Conservation (phyloP, 2,888 invertebrate species). For the Torymus aiolomorphi region DNA sequence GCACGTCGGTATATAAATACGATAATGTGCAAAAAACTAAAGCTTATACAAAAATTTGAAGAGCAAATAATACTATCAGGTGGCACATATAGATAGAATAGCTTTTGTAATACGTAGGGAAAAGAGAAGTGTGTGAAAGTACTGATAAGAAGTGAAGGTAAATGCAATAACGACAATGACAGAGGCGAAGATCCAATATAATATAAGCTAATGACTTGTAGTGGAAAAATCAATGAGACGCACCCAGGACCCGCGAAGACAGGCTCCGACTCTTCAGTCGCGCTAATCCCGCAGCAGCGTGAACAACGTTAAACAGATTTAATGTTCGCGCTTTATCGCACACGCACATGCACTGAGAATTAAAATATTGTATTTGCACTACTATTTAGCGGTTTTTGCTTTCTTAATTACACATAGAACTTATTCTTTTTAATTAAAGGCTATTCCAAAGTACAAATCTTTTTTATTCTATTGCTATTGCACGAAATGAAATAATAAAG, state of each 20-base stretch:
- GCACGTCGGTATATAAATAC: conserved; percentile 4
- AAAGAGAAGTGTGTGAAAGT: conserved; percentile 27
- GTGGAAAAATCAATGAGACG: conserved; percentile 41
- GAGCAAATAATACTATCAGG: neutral
- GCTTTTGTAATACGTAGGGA: neutral
- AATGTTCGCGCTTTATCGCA: conserved; percentile 12
- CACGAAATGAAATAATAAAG: too few relatives aligned
- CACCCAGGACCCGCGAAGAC: conserved; percentile 50
- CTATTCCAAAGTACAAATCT: too few relatives aligned
- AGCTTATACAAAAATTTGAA: neutral
- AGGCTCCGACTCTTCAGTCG: conserved; percentile 42
- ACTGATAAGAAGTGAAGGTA: conserved; percentile 18
- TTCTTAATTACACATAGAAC: too few relatives aligned
- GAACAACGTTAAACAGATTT: conserved; percentile 43
- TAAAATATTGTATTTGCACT: conserved; percentile 7
- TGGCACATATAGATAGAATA: neutral
- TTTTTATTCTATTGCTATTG: too few relatives aligned
- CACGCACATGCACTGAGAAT: neutral
- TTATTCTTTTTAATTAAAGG: too few relatives aligned
- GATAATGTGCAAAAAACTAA: neutral
- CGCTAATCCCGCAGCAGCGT: conserved; percentile 50
- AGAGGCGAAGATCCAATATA: conserved; percentile 22
- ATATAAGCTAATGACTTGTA: conserved; percentile 23
- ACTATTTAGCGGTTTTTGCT: too few relatives aligned
- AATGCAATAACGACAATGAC: conserved; percentile 30